A percentile compares a stretch with the other conserved stretches of the same genome.
Conservation (phyloP, 2,888 invertebrate species). For the Aleiodes alternator region DNA sequence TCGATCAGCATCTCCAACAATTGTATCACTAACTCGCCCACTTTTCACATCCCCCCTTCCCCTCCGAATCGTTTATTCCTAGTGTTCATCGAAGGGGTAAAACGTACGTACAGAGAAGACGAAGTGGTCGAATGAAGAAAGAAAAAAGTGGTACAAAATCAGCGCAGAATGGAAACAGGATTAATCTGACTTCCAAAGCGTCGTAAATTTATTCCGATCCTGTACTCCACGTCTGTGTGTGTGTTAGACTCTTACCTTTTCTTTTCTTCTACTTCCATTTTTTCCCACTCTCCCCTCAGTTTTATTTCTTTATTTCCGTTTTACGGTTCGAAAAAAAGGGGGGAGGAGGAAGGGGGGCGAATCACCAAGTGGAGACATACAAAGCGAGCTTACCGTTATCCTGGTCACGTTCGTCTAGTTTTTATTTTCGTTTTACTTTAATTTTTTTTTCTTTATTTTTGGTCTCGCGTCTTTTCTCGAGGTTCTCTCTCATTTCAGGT, state of each 20-base stretch:
- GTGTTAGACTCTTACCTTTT: slow-evolving; percentile 45
- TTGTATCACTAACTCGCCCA: slow-evolving; percentile 34
- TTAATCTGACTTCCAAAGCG: slow-evolving; percentile 61
- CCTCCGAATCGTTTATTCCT: neutral
- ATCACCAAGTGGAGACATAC: slow-evolving; percentile 56
- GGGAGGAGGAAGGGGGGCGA: slow-evolving; percentile 25
- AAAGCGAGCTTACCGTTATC: slow-evolving; percentile 64
- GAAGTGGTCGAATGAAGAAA: slow-evolving; percentile 19
- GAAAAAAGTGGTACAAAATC: slow-evolving; percentile 44
- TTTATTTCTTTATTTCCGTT: slow-evolving; percentile 3
- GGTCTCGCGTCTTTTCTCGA: neutral
- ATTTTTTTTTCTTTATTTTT: slow-evolving; percentile 10
- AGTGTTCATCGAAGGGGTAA: slow-evolving; percentile 2
- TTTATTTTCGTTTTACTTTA: slow-evolving; percentile 38
- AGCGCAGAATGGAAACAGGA: slow-evolving; percentile 55
- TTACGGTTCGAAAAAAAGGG: neutral
- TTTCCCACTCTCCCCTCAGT: slow-evolving; percentile 9
- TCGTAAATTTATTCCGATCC: slow-evolving; percentile 68
- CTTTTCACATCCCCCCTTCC: neutral
- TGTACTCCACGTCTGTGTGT: slow-evolving; percentile 60
- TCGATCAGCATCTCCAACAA: slow-evolving; percentile 40
- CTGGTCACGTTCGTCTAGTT: slow-evolving; percentile 65
- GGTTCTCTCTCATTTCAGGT: slow-evolving; percentile 14
- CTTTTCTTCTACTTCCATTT: slow-evolving; percentile 21
- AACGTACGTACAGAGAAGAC: neutral